phyloP scores from a whole-genome alignment of 2,888 invertebrate genomes.

The Thelaira solivaga region DNA sequence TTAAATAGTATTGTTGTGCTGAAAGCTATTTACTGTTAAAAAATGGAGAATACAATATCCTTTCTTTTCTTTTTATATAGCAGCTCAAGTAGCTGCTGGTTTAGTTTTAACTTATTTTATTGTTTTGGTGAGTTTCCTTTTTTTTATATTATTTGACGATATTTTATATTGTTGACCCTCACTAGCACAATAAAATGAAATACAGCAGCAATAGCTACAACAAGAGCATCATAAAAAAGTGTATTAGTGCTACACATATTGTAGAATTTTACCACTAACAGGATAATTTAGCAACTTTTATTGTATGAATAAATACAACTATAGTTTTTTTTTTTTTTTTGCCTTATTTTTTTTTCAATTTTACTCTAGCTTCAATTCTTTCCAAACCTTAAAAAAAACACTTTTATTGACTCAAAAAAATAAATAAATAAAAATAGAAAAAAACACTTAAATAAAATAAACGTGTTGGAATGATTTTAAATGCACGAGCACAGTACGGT shows the following conservation, averaged over 20 bases:
- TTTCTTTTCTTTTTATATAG: background rate
- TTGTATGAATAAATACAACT: background rate
- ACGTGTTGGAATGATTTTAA: constrained; percentile 22
- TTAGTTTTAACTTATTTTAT: constrained; percentile 26
- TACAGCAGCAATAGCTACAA: no score
- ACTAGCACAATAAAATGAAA: constrained; percentile 8
- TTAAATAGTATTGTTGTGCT: constrained; percentile 43
- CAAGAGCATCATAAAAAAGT: background rate
- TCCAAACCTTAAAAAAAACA: constrained; percentile 22
- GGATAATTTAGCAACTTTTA: constrained; percentile 35
- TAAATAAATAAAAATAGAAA: no score
- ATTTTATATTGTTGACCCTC: constrained; percentile 34
- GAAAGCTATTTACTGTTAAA: constrained; percentile 45
- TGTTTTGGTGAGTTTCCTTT: background rate
- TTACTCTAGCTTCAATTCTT: constrained; percentile 24
- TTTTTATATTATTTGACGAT: background rate
- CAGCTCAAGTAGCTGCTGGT: constrained; percentile 5
- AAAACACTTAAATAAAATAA: background rate
- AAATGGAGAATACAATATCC: constrained; percentile 19
- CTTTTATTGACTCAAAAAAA: constrained; percentile 23
- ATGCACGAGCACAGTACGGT: background rate
- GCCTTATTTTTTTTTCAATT: background rate
- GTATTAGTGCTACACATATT: constrained; percentile 31
- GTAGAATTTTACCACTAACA: constrained; percentile 39
- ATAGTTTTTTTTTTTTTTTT: background rate